A percentile compares a stretch with the other conserved stretches of the same genome.
Evolutionary conservation across 2,888 invertebrate species (phyloP).

Genomic region (Temnothorax rugatulus): DNA sequence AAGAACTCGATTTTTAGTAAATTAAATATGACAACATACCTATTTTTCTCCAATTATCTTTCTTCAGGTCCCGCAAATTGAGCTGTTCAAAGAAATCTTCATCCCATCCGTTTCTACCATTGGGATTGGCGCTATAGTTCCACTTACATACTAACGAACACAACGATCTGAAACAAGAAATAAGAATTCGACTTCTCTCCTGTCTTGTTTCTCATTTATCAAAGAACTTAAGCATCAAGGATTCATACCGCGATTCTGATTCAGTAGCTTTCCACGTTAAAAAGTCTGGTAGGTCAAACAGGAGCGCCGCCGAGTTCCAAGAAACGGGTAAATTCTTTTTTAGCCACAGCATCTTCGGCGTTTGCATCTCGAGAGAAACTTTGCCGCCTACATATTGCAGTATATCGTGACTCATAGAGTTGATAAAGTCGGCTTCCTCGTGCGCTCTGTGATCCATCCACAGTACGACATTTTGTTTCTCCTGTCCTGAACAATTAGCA

Average conservation of each 20-base stretch:
- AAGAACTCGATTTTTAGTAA: background rate
- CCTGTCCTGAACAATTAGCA: constrained; percentile 86
- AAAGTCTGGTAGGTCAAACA: constrained; percentile 97
- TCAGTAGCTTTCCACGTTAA: constrained; percentile 97
- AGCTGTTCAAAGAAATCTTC: constrained; percentile 90
- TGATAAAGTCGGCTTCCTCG: constrained; percentile 93
- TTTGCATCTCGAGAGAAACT: constrained; percentile 98
- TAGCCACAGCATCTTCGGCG: constrained; percentile 97
- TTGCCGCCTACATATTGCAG: constrained; percentile 96
- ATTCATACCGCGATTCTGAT: constrained; percentile 88
- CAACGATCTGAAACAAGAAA: constrained; percentile 89
- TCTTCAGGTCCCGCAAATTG: constrained; percentile 91
- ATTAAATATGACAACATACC: constrained; percentile 85
- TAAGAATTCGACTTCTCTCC: background rate
- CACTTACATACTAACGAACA: constrained; percentile 98
- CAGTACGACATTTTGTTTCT: constrained; percentile 94
- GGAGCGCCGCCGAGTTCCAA: constrained; percentile 91
- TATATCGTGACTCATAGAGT: constrained; percentile 91
- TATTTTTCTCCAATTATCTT: constrained; percentile 90
- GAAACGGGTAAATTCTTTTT: constrained; percentile 91
- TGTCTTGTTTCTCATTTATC: background rate
- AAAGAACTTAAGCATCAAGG: background rate
- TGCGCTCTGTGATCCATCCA: constrained; percentile 98
- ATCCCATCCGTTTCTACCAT: constrained; percentile 90
- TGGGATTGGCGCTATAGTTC: constrained; percentile 92